Evolutionary conservation across 1,140 invertebrate species (phyloP), one percentile per base, ranked within the genome.

Genomic region (Drosophila virilis): DNA sequence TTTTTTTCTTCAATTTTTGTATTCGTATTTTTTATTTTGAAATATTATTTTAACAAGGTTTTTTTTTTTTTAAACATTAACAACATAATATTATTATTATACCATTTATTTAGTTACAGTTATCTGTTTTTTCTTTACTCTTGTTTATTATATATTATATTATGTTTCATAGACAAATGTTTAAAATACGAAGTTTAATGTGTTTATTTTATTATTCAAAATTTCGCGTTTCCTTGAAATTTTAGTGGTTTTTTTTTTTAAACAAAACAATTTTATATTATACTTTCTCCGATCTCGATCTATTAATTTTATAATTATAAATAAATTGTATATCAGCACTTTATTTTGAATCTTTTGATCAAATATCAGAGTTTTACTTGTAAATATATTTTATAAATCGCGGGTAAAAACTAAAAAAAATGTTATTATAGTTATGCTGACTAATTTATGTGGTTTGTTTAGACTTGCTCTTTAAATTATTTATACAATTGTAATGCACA

Each of bases 31-130:
- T 89, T 83, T 84, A 88, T 82, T 88, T 89, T 78, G 80, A 89
- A 89, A 89, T 89, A 90, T 86, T 89, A 89, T 89, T 90, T 89
- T 89, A 89, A 89, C 84, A 89, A 89, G 74, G 73, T 88, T 89
- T 89, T 83, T 86, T 89, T 89, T 83, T 86, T 86, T 89, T 86
- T 85, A 77, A 89, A 84, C 84, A 89, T 89, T 89, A 89, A 89
- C 84, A 89, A 89, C 85, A 90, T 89, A 88, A 82, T 86, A 83
- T 86, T 86, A 80, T 80, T 88, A 88, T 78, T 78, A 66, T 77
- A 89, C 72, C 72, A 74, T 88, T 89, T 83, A 80, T 80, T 89
- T 89, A 67, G 69, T 89, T 71, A 84, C 77, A 80, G 69, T 89
- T 84, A 88, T 89, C 70, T 80, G 77, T 73, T 73, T 43, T 67